phyloP scores from a whole-genome alignment of 1,140 invertebrate genomes.

The Trypoxylus dichotomus region DNA sequence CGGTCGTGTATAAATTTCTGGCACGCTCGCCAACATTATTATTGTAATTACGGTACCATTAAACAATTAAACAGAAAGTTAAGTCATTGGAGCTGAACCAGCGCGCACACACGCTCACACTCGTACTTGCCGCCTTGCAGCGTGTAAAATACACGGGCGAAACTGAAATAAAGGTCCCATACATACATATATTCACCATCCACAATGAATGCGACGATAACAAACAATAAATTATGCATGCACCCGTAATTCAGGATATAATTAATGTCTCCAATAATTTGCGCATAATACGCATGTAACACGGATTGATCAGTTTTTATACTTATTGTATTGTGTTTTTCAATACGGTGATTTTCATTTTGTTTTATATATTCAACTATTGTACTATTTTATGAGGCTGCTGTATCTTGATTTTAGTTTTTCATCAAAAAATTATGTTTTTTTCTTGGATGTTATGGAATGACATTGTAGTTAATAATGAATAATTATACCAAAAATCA shows the following conservation, averaged over 20 bases:
- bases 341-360: neutral
- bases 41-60: conserved; percentile 28
- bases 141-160: neutral
- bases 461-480: too few relatives aligned
- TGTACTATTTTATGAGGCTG: too few relatives aligned
- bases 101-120: neutral
- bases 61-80: conserved; percentile 30
- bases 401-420: too few relatives aligned
- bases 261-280: too few relatives aligned
- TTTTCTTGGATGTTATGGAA: too few relatives aligned
- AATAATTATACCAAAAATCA: too few relatives aligned
- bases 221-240: neutral
- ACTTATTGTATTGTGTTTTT: neutral
- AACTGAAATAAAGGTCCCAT: neutral
- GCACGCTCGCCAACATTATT: conserved; percentile 25
- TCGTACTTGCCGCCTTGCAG: neutral
- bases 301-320: too few relatives aligned
- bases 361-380: neutral
- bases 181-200: neutral
- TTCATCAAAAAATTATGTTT: too few relatives aligned
- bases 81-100: conserved; percentile 27
- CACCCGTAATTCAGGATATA: too few relatives aligned
- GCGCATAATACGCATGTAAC: too few relatives aligned
- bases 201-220: neutral
- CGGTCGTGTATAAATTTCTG: conserved; percentile 16